Conservation (phyloP, 1,140 invertebrate genomes). For the Drosophila micromelanica region DNA sequence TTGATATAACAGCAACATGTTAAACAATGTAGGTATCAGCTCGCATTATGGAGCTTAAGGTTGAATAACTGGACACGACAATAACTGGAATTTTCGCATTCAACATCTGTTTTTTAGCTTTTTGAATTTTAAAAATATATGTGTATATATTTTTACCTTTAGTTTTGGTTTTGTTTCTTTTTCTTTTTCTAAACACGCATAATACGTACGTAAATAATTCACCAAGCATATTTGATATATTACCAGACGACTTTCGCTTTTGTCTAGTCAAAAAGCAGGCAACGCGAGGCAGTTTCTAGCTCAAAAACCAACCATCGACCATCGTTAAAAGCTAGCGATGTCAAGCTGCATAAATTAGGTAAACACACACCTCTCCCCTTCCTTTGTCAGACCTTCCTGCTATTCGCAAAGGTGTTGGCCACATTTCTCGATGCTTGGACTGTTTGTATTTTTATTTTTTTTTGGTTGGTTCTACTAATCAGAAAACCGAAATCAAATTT, state of each 20-base stretch:
- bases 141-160: slow-evolving; percentile 13
- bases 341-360: slow-evolving; percentile 78
- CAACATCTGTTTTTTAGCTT: slow-evolving; percentile 4
- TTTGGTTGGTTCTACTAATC: slow-evolving; percentile 73
- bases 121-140: slow-evolving; percentile 19
- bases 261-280: slow-evolving; percentile 39
- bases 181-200: slow-evolving; percentile 22
- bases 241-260: slow-evolving; percentile 74
- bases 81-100: slow-evolving; percentile 14
- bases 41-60: not conserved
- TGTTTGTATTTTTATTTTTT: slow-evolving; percentile 25
- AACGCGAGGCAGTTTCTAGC: slow-evolving; percentile 26
- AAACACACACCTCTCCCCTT: slow-evolving; percentile 8
- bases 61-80: not conserved
- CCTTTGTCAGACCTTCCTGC: slow-evolving; percentile 13
- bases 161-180: slow-evolving; percentile 16
- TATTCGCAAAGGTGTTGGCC: slow-evolving; percentile 50
- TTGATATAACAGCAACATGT: not conserved
- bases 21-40: not conserved
- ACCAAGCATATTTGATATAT: slow-evolving; percentile 66
- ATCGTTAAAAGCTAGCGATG: slow-evolving; percentile 58
- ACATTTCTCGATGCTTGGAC: slow-evolving; percentile 22
- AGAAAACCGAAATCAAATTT: slow-evolving; percentile 79
- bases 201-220: slow-evolving; percentile 52
- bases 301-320: slow-evolving; percentile 27